Conservation (phyloP, 2,888 invertebrate species). For the Dysmachus trigonus region DNA sequence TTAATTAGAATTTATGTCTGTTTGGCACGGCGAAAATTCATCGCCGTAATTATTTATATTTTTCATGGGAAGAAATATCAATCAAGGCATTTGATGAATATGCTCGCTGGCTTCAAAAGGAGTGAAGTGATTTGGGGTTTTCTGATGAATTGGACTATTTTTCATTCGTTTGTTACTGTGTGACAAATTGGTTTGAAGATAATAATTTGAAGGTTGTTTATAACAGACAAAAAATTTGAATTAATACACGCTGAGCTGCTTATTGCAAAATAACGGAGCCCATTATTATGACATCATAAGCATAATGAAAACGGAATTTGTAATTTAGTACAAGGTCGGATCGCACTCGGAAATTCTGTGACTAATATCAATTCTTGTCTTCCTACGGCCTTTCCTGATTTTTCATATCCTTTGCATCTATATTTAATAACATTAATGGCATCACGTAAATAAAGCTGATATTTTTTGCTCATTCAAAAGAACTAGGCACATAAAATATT, state of each 20-base stretch:
- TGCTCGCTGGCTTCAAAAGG: not conserved
- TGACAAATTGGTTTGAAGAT: not conserved
- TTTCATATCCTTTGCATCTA: not conserved
- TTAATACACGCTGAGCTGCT: not conserved
- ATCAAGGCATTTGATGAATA: not conserved
- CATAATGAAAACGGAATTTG: not conserved
- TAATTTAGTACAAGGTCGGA: not conserved
- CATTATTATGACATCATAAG: not conserved
- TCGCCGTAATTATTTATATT: not conserved
- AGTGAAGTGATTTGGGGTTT: not conserved
- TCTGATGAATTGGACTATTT: not conserved
- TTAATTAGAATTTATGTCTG: not conserved
- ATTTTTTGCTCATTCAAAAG: not conserved
- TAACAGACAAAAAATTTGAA: not conserved
- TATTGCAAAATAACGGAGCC: not conserved
- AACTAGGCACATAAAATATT: not conserved
- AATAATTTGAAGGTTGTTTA: not conserved
- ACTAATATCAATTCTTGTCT: not conserved
- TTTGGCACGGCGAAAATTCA: not conserved
- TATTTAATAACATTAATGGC: not conserved
- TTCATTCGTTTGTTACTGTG: not conserved
- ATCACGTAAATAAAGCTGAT: not conserved
- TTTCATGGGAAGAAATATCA: not conserved
- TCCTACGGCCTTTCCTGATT: not conserved
- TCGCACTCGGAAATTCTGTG: not conserved